phyloP scores from a whole-genome alignment of 2,888 invertebrate species.

The Leucoma salicis region DNA sequence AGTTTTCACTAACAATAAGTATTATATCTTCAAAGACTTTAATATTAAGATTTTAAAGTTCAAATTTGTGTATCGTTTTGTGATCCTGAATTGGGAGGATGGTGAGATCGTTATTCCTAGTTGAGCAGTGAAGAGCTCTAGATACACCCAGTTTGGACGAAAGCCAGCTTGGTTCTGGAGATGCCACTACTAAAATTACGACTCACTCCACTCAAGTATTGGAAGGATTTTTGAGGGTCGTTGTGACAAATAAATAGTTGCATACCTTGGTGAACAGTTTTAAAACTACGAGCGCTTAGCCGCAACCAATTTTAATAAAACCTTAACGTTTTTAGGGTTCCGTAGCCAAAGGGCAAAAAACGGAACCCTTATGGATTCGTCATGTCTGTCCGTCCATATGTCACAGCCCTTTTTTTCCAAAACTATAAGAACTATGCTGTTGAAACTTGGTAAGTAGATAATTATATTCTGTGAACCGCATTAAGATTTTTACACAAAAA shows the following conservation, averaged over 20 bases:
- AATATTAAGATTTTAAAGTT: constrained; percentile 15
- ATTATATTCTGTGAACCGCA: no score
- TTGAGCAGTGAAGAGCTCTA: constrained; percentile 47
- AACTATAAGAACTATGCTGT: no score
- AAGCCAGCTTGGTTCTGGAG: constrained; percentile 38
- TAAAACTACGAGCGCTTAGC: no score
- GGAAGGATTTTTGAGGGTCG: constrained; percentile 30
- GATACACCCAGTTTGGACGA: constrained; percentile 44
- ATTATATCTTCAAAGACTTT: constrained; percentile 6
- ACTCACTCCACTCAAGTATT: constrained; percentile 24
- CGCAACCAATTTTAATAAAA: no score
- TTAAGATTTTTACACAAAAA: no score
- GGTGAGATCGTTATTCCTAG: constrained; percentile 55
- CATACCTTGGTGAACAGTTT: no score
- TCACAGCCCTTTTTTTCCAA: no score
- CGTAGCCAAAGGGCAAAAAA: no score
- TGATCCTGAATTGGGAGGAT: constrained; percentile 22
- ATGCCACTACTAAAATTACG: constrained; percentile 31
- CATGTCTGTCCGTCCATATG: no score
- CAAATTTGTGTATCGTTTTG: constrained; percentile 17
- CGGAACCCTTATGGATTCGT: no score
- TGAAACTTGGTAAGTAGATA: no score
- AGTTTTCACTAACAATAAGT: constrained; percentile 2
- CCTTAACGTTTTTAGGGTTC: no score
- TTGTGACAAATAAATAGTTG: constrained; percentile 24